Evolutionary conservation across 1,140 invertebrate species (phyloP).

Genomic region (Bombus vancouverensis): DNA sequence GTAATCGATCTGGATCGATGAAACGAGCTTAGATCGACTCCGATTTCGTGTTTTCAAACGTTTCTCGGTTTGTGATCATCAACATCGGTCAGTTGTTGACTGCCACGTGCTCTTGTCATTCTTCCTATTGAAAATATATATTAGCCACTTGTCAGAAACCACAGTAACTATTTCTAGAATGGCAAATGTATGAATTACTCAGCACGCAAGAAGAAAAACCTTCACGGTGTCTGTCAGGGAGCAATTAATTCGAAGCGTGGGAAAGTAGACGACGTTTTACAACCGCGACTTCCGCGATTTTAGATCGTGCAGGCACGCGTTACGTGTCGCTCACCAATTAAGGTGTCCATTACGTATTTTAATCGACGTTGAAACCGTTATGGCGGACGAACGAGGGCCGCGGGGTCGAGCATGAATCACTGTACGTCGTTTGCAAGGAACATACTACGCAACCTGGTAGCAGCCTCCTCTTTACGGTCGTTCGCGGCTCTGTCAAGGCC

Average conservation of each 20-base stretch:
- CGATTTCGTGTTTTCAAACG: slow-evolving; percentile 6
- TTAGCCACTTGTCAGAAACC: background rate
- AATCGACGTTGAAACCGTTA: slow-evolving; percentile 58
- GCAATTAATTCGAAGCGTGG: slow-evolving; percentile 41
- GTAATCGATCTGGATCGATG: slow-evolving; percentile 22
- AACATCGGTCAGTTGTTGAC: background rate
- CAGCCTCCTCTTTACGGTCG: slow-evolving; percentile 21
- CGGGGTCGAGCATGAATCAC: slow-evolving; percentile 55
- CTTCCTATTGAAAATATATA: background rate
- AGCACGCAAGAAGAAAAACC: background rate
- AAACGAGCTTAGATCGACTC: background rate
- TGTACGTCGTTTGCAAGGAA: slow-evolving; percentile 22
- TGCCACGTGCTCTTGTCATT: background rate
- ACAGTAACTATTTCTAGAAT: too few relatives aligned
- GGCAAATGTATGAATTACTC: background rate
- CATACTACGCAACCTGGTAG: slow-evolving; percentile 23
- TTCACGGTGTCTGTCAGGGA: background rate
- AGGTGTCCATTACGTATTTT: slow-evolving; percentile 64
- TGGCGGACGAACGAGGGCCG: background rate
- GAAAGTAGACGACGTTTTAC: slow-evolving; percentile 21
- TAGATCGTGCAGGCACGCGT: slow-evolving; percentile 15
- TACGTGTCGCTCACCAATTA: slow-evolving; percentile 58
- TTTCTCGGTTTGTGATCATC: background rate
- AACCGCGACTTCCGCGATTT: slow-evolving; percentile 18
- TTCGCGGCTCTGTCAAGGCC: slow-evolving; percentile 54